Conservation (phyloP, 1,140 invertebrate species). For the Aethina tumida region DNA sequence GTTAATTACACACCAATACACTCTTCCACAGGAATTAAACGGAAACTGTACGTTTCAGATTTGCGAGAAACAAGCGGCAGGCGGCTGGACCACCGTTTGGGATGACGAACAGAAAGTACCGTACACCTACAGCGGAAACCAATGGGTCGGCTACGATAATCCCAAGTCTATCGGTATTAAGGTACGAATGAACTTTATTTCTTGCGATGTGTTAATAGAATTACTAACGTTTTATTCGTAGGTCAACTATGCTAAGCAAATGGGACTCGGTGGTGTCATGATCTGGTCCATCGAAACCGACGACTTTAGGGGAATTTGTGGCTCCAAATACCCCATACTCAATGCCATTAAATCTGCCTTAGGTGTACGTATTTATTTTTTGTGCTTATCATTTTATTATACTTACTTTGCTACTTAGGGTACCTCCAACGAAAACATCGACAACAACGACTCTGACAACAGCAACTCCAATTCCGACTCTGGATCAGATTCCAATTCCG, state of each 20-base stretch:
- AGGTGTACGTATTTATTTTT: no score
- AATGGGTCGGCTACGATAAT: slow-evolving; percentile 74
- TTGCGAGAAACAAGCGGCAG: slow-evolving; percentile 19
- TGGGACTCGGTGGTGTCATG: slow-evolving; percentile 53
- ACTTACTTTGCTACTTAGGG: no score
- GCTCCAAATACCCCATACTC: slow-evolving; percentile 47
- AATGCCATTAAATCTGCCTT: slow-evolving; percentile 40
- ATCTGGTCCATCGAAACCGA: slow-evolving; percentile 68
- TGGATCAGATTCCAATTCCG: no score
- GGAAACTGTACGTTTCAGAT: slow-evolving; percentile 13
- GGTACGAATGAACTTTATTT: slow-evolving; percentile 16
- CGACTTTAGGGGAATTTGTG: slow-evolving; percentile 35
- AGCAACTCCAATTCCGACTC: no score
- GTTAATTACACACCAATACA: slow-evolving; percentile 5
- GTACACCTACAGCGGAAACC: slow-evolving; percentile 49
- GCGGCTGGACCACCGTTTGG: slow-evolving; percentile 41
- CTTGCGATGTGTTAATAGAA: slow-evolving; percentile 2
- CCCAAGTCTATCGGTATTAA: slow-evolving; percentile 43
- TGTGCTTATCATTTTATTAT: no score
- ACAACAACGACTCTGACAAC: no score
- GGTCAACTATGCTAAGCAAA: slow-evolving; percentile 22
- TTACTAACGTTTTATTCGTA: slow-evolving; percentile 10
- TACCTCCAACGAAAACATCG: no score
- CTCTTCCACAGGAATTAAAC: neutral
- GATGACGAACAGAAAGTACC: slow-evolving; percentile 47